Base-by-base conservation (phyloP, 2,888 invertebrate species). In the Tenthredo distinguenda region DNA sequence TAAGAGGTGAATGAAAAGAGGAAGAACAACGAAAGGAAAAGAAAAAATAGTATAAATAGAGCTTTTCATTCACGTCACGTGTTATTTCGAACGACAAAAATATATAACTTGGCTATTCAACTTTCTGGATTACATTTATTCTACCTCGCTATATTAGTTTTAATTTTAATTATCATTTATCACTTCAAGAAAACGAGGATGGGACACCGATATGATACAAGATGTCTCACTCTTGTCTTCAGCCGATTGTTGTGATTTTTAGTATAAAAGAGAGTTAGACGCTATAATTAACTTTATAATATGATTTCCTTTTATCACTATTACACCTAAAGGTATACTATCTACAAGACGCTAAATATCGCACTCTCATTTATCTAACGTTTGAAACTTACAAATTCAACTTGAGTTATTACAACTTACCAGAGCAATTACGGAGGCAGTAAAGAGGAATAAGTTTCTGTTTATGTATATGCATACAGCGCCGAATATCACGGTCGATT, bases 381-480 rank as follows among this genome's bases (percentile, higher is more conserved):
- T 58, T 77, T 55, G 15, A 55, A 79, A 79, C 31, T 79, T 79
- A 79, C 37, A 10, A 26, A 79, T 58, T 50, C n/a, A 79, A 21
- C 0, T 34, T 50, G 79, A 76, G 47, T 76, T 76, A 15, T 47
- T 72, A 72, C 77, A 18, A 55, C 31, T 79, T 79, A 79, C 77
- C 43, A 79, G 77, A 79, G 77, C 77, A 55, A 79, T 18, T 37
- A 74, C 68, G 68, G 43, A 74, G 74, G 74, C 74, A 74, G 74
- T 68, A 68, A 68, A 68, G 68, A 68, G 68, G 34, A 68, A 68
- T 68, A 68, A 15, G 34, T 68, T 68, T 34, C 18, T 68, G 34
- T 68, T 18, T 18, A 18, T 68, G 18, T 68, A 34, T 68, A 34
- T 34, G 34, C 34, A 68, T 68, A 68, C 68, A 68, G 68, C 68